phyloP scores from a whole-genome alignment of 1,140 invertebrate genomes.

The Theocolax elegans region DNA sequence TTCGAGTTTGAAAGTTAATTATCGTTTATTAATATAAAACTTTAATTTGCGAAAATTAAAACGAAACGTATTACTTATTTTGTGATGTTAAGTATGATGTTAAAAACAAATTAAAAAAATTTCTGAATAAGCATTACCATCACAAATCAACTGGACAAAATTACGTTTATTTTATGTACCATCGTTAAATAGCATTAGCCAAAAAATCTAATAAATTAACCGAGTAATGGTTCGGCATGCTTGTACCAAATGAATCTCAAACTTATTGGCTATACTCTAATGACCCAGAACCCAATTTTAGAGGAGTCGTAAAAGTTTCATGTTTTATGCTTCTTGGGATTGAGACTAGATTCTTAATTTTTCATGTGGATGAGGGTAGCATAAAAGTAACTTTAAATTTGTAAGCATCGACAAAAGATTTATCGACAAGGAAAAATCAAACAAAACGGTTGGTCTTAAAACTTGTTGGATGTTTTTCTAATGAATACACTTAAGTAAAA shows the following conservation, averaged over 20 bases:
- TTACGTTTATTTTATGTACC: background rate
- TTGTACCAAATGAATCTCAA: background rate
- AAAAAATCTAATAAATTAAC: conserved; percentile 19
- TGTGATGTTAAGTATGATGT: no score
- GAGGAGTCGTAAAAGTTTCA: conserved; percentile 17
- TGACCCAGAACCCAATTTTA: conserved; percentile 22
- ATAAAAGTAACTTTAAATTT: conserved; percentile 7
- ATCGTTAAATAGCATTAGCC: background rate
- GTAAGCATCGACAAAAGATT: conserved; percentile 10
- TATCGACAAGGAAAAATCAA: background rate
- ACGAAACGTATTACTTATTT: no score
- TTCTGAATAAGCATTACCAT: no score
- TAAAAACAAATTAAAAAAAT: no score
- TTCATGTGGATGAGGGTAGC: background rate
- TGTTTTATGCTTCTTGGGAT: conserved; percentile 22
- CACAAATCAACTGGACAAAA: background rate
- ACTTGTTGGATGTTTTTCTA: no score
- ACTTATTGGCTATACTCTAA: conserved; percentile 16
- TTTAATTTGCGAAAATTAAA: no score
- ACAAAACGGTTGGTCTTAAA: no score
- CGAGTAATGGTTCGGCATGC: background rate
- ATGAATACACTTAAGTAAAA: no score
- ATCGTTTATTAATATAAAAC: no score
- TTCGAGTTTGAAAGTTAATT: no score
- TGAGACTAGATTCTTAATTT: conserved; percentile 21